phyloP scores from a whole-genome alignment of 2,113 vertebrate genomes.

The Astur gentilis region DNA sequence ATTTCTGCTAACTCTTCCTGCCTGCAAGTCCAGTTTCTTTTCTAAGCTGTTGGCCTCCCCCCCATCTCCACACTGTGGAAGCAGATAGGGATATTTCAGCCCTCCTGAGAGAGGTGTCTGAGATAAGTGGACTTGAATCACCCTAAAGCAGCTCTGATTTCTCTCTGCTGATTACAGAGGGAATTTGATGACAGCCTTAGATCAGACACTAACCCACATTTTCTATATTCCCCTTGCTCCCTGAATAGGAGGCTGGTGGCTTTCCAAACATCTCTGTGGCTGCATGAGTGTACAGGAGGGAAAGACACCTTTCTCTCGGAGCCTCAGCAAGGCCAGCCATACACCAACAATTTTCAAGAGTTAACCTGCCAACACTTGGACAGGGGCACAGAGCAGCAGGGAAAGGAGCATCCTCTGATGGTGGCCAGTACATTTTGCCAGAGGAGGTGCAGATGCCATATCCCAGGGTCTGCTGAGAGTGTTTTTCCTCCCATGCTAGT shows the following conservation, averaged over 20 bases:
- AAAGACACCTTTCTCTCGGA: neutral
- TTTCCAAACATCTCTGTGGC: neutral
- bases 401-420: neutral
- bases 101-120: slow-evolving; percentile 28
- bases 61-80: slow-evolving; percentile 10
- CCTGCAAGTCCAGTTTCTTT: neutral
- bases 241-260: neutral
- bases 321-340: neutral
- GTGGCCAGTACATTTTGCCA: neutral
- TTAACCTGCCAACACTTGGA: neutral
- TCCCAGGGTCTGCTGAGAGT: neutral
- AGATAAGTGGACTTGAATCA: slow-evolving; percentile 46
- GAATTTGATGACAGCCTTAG: slow-evolving; percentile 24
- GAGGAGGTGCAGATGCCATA: neutral
- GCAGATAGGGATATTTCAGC: slow-evolving; percentile 32
- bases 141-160: slow-evolving; percentile 45
- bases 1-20: neutral
- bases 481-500: neutral
- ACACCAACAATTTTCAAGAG: neutral
- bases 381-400: neutral
- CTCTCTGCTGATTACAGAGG: neutral
- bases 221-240: neutral
- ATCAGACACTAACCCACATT: neutral
- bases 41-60: neutral
- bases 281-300: neutral